These are phyloP conservation scores for Gymnothorax reevesii DNA, from an alignment of 2,797 vertebrate genomes.

Conservation along the genomic window DNA sequence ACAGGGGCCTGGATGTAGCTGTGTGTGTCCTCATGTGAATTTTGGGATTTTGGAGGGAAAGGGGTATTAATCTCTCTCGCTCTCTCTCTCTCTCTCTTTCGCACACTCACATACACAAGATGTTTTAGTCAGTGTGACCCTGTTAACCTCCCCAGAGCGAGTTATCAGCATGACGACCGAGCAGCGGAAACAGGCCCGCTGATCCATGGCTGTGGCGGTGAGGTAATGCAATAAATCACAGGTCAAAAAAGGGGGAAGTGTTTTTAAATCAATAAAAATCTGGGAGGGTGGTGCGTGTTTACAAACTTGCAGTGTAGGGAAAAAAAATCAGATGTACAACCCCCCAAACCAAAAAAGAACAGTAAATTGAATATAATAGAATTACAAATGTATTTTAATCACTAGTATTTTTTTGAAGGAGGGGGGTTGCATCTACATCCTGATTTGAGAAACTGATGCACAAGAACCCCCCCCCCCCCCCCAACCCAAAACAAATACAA, in stretches of 20 bases:
- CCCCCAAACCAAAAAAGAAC: background rate
- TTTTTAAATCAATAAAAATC: background rate
- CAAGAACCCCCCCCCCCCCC: background rate
- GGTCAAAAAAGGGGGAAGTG: background rate
- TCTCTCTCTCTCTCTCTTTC: background rate
- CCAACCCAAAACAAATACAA: background rate
- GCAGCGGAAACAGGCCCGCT: background rate
- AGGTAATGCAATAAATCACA: background rate
- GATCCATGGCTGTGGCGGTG: background rate
- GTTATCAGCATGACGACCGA: background rate
- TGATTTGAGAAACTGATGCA: background rate
- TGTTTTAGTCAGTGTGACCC: background rate
- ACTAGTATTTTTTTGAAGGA: no score
- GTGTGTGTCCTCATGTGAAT: background rate
- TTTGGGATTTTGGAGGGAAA: background rate
- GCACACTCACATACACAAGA: background rate
- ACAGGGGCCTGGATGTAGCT: background rate
- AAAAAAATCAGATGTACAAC: background rate
- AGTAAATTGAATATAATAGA: background rate
- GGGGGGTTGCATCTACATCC: no score
- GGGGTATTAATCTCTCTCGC: background rate
- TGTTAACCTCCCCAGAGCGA: background rate
- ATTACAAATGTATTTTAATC: no score
- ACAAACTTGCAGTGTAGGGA: background rate
- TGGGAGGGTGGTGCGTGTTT: no score